These are phyloP conservation scores for Hirtodrosophila duncani DNA, from an alignment of 2,888 invertebrate species.

Conservation along the genomic window DNA sequence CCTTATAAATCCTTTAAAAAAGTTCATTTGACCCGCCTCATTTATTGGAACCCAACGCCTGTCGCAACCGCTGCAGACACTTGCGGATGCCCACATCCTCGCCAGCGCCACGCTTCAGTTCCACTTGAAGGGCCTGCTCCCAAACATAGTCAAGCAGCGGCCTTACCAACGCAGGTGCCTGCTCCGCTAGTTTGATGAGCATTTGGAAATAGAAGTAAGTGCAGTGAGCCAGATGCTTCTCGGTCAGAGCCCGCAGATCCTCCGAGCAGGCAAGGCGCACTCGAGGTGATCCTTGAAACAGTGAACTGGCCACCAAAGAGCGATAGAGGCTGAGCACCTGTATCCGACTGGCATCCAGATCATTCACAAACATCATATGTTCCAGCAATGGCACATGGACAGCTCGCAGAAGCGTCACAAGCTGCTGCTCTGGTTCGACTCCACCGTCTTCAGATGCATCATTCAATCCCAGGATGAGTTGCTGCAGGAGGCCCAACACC, in stretches of 20 bases:
- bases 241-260: constrained; percentile 69
- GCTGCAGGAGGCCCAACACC: constrained; percentile 74
- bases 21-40: too few relatives aligned
- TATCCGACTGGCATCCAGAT: constrained; percentile 72
- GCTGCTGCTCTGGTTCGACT: constrained; percentile 35
- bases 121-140: constrained; percentile 71
- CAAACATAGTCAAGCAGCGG: constrained; percentile 64
- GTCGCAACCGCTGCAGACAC: constrained; percentile 60
- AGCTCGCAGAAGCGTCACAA: constrained; percentile 67
- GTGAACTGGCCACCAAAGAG: constrained; percentile 43
- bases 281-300: constrained; percentile 48
- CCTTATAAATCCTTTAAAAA: too few relatives aligned
- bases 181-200: constrained; percentile 69
- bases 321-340: constrained; percentile 68
- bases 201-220: constrained; percentile 77
- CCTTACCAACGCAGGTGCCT: constrained; percentile 62
- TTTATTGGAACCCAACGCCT: constrained; percentile 16
- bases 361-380: constrained; percentile 77
- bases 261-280: constrained; percentile 55
- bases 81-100: constrained; percentile 75
- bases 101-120: constrained; percentile 76
- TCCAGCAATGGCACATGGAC: constrained; percentile 71
- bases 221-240: constrained; percentile 76
- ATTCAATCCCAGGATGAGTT: constrained; percentile 42
- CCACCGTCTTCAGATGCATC: constrained; percentile 2